Base-by-base conservation (phyloP, 2,113 vertebrate species). In the Macroglossus sobrinus region DNA sequence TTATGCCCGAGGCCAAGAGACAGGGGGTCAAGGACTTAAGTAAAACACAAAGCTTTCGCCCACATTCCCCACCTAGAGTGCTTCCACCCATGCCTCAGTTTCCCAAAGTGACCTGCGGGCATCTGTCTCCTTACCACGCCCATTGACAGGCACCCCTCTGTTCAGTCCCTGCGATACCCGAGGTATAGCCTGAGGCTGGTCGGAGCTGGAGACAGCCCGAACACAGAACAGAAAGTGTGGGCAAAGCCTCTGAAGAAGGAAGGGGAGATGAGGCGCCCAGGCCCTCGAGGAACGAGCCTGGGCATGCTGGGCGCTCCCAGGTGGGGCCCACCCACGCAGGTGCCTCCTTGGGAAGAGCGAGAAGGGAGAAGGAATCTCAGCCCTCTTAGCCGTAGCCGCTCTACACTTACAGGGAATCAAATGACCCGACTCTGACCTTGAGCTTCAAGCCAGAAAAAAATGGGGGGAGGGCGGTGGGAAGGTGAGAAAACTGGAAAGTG, bases 241-340 rank as follows among this genome's bases (percentile, higher is more conserved):
- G 74, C 50, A 86, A 66, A 78, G 89, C 7, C 15, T n/a, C 3
- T 0, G 26, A 45, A 57, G 47, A 79, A 84, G 55, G 43, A 47
- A 84, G 88, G 76, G 75, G 79, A 50, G 33, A 76, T 84, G 24
- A 61, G 76, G 66, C 55, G 0, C 55, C 38, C 5, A 5, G 30
- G 76, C 61, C 92, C 78, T 96, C 35, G 10, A 88, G 91, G 15
- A 64, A 94, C 95, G 12, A 80, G 97, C 72, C 80, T 38, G 75
- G 50, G 95, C 97, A 57, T 66, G 94, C 92, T 85, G 81, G 88
- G 88, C 9, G 3, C 92, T 96, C 84, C 94, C 50, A 63, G 76
- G 80, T 68, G 15, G 59, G 69, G 91, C 47, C 66, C 90, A 93
- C 89, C 96, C 79, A 97, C 61, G 30, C 89, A 53, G 84, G 53